Conservation (phyloP, 2,113 vertebrate genomes). For the Chelonoidis abingdonii region DNA sequence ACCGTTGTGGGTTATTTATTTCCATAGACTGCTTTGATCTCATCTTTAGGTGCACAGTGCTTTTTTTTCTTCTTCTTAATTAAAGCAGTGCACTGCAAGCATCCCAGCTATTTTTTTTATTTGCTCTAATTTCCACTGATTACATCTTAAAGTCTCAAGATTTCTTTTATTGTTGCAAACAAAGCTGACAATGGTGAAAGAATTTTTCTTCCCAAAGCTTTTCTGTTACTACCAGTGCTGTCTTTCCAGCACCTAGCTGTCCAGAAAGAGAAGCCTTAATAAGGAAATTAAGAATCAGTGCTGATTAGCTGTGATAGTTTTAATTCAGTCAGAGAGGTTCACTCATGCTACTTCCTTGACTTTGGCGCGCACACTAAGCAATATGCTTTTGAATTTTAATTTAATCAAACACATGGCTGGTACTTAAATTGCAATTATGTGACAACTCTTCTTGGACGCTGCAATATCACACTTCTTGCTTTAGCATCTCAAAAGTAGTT, state of each 20-base stretch:
- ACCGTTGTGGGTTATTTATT: background rate
- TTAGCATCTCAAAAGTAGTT: background rate
- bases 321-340: background rate
- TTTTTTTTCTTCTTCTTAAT: fast-evolving
- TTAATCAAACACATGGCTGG: background rate
- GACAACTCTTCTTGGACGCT: background rate
- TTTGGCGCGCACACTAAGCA: background rate
- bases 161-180: background rate
- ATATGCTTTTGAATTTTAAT: background rate
- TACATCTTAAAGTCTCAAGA: background rate
- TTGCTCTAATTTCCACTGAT: background rate
- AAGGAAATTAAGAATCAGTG: background rate
- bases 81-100: background rate
- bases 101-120: background rate
- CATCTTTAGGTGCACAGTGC: background rate
- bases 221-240: background rate
- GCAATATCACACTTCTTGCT: background rate
- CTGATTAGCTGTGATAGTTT: background rate
- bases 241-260: background rate
- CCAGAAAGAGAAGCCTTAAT: background rate
- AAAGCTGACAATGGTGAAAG: background rate
- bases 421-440: background rate
- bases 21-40: background rate
- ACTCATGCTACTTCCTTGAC: background rate
- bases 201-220: background rate